phyloP scores from a whole-genome alignment of 2,113 vertebrate species.

The Vidua chalybeata region DNA sequence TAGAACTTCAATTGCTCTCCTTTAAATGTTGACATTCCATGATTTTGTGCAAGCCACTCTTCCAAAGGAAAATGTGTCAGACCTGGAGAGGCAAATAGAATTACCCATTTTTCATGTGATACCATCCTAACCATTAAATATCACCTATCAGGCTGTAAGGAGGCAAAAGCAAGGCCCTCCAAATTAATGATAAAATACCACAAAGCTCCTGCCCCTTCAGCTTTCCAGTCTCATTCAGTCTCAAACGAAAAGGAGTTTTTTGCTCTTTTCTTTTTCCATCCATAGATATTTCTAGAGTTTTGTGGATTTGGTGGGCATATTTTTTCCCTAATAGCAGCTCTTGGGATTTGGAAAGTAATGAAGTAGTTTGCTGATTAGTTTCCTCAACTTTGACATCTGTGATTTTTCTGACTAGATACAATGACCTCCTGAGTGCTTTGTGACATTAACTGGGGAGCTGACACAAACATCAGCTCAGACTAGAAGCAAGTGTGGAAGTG shows the following conservation, averaged over 20 bases:
- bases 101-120: neutral
- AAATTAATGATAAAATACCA: neutral
- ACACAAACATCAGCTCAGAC: neutral
- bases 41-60: neutral
- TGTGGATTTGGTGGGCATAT: fast-evolving
- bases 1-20: neutral
- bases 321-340: neutral
- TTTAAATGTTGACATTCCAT: neutral
- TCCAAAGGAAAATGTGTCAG: neutral
- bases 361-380: neutral
- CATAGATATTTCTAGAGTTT: neutral
- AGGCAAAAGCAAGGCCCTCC: neutral
- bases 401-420: neutral
- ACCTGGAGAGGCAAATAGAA: neutral
- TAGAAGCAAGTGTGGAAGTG: neutral
- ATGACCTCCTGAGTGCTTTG: neutral
- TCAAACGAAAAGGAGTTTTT: neutral
- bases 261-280: neutral
- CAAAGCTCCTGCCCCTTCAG: neutral
- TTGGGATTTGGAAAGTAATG: neutral
- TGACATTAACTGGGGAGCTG: neutral
- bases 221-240: neutral
- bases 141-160: neutral
- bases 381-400: neutral
- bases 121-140: neutral